Evolutionary conservation across 2,888 invertebrate genomes (phyloP).

Genomic region (Lycocerus yunnanus): DNA sequence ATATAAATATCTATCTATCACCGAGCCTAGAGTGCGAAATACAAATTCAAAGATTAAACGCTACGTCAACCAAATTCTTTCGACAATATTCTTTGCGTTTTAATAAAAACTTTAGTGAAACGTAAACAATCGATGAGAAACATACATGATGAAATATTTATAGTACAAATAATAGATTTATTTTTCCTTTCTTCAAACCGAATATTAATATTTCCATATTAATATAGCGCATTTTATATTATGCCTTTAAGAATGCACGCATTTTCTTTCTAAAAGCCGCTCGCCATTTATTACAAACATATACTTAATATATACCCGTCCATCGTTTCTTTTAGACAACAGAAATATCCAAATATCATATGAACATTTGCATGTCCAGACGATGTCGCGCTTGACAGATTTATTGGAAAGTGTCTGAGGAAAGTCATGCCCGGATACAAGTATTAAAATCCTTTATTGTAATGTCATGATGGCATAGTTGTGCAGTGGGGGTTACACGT

Average conservation of each 20-base stretch:
- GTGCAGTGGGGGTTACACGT: constrained; percentile 17
- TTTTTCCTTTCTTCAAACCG: constrained; percentile 50
- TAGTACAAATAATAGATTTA: constrained; percentile 44
- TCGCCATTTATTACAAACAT: constrained; percentile 46
- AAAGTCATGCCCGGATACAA: constrained; percentile 36
- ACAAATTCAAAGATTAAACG: neutral
- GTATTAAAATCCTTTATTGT: constrained; percentile 52
- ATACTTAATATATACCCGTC: constrained; percentile 41
- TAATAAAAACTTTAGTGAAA: neutral
- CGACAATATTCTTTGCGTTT: neutral
- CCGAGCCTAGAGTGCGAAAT: neutral
- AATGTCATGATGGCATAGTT: constrained; percentile 34
- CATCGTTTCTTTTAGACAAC: constrained; percentile 38
- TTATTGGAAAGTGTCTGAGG: constrained; percentile 50
- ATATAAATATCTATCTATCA: constrained; percentile 1
- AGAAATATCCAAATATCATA: constrained; percentile 52
- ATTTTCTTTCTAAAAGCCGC: constrained; percentile 40
- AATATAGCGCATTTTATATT: constrained; percentile 52
- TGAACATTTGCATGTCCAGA: constrained; percentile 54
- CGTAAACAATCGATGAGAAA: neutral
- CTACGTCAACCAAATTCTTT: neutral
- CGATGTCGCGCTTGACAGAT: constrained; percentile 52
- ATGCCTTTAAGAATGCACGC: constrained; percentile 26
- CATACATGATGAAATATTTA: constrained; percentile 9
- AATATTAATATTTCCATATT: constrained; percentile 57